Conservation (phyloP, 2,888 invertebrate species). For the Caenorhabditis macrosperma region DNA sequence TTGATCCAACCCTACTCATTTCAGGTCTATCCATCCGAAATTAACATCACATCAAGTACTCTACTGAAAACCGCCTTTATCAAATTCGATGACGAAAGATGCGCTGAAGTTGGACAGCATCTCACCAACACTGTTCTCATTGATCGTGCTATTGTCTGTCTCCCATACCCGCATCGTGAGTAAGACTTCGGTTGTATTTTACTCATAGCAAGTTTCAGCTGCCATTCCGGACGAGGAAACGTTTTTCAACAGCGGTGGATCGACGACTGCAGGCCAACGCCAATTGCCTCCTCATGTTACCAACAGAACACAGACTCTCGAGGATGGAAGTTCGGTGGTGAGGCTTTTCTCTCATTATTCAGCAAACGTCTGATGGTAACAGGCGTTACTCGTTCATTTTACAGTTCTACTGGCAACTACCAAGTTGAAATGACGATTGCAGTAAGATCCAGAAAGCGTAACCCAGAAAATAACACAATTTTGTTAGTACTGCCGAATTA, state of each 20-base stretch:
- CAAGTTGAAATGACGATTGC: slow-evolving; percentile 51
- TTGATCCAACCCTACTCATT: slow-evolving; percentile 12
- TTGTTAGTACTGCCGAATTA: slow-evolving; percentile 55
- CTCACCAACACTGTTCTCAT: slow-evolving; percentile 99
- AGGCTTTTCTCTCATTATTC: slow-evolving; percentile 19
- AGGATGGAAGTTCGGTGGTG: slow-evolving; percentile 76
- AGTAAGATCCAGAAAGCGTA: slow-evolving; percentile 47
- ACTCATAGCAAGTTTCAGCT: too few species aligned
- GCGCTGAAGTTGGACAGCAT: slow-evolving; percentile 96
- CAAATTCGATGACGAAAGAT: slow-evolving; percentile 91
- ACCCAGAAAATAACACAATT: slow-evolving; percentile 29
- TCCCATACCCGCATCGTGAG: slow-evolving; percentile 85
- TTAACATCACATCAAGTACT: slow-evolving; percentile 66
- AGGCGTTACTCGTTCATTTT: slow-evolving; percentile 55
- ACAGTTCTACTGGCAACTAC: slow-evolving; percentile 54
- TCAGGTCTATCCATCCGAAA: slow-evolving; percentile 78
- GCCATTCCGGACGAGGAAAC: slow-evolving; percentile 90
- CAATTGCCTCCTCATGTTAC: slow-evolving; percentile 91
- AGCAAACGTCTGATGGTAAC: slow-evolving; percentile 49
- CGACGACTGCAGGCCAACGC: slow-evolving; percentile 83
- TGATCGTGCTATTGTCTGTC: slow-evolving; percentile 95
- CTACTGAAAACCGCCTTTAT: slow-evolving; percentile 90
- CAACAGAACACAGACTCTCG: slow-evolving; percentile 84
- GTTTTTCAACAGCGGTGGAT: slow-evolving; percentile 92
- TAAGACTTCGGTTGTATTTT: too few species aligned